Evolutionary conservation across 2,888 invertebrate species (phyloP).

Genomic region (Thereva unica): DNA sequence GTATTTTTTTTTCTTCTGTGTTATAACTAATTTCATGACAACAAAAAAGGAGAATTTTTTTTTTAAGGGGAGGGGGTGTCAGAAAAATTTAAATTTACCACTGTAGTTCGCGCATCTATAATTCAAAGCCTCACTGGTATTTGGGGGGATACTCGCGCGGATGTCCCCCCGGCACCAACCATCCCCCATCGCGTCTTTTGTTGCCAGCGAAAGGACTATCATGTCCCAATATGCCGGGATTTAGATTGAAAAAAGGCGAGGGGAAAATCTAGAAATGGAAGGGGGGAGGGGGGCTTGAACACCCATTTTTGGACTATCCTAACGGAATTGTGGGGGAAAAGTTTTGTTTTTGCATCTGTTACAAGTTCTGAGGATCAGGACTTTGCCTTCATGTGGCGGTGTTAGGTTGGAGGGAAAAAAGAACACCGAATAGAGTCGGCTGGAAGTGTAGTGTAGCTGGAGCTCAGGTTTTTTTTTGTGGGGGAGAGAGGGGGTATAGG

Average conservation of each 20-base stretch:
- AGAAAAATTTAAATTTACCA: conserved; percentile 24
- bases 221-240: conserved; percentile 20
- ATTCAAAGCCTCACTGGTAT: conserved; percentile 5
- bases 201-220: conserved; percentile 3
- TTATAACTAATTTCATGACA: too few relatives aligned
- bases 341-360: conserved; percentile 36
- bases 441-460: background rate
- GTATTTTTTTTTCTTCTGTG: too few relatives aligned
- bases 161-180: background rate
- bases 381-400: conserved; percentile 22
- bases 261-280: too few relatives aligned
- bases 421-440: conserved; percentile 27
- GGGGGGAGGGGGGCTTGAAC: too few relatives aligned
- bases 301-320: too few relatives aligned
- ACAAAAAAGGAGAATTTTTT: too few relatives aligned
- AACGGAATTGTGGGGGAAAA: conserved; percentile 4
- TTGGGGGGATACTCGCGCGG: conserved; percentile 1
- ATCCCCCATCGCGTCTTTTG: too few relatives aligned
- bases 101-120: conserved; percentile 2
- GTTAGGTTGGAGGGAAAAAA: conserved; percentile 7
- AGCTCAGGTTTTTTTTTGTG: too few relatives aligned
- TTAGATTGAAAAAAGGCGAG: background rate
- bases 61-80: conserved; percentile 4
- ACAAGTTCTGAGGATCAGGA: conserved; percentile 24
- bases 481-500: too few relatives aligned